Base-by-base conservation (phyloP, 1,140 invertebrate genomes). In the Phymastichus coffea region DNA sequence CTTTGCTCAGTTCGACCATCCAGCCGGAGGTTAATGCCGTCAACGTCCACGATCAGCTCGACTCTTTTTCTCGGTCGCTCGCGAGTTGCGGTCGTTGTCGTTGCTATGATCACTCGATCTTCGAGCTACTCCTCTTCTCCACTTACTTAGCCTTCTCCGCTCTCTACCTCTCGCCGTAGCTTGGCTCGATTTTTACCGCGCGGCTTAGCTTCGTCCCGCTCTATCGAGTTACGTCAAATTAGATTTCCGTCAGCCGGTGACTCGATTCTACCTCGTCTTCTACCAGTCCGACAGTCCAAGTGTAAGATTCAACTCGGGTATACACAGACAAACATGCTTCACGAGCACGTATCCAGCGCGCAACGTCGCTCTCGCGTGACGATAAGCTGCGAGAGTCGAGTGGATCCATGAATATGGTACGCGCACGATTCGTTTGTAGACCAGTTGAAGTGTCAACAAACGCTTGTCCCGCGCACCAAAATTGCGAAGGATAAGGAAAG, bases 151-250 rank as follows among this genome's bases (percentile, higher is more conserved):
- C 51, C 41, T n/a, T n/a, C n/a, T n/a, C n/a, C n/a, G n/a, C n/a
- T n/a, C n/a, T n/a, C n/a, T n/a, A n/a, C n/a, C 28, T 6, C 12
- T 33, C 28, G 28, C 51, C 20, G 8, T 22, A 14, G 20, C 37
- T 38, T 4, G 20, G 48, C 15, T 53, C 51, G 38, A 43, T 41
- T 53, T 53, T 53, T 60, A n/a, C n/a, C n/a, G n/a, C n/a, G 57
- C 41, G 48, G 57, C 51, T 60, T 52, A 44, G 51, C 38, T 40
- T 41, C 35, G 51, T 53, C 57, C 53, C 30, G 30, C 46, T 52
- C 43, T 53, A 60, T 60, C 57, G 41, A 60, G 43, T 60, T 53
- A 53, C 41, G 53, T 38, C 57, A 46, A 60, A 60, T 60, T 46
- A 44, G 48, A 52, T 60, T 46, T 37, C 48, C 35, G 57, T 53